phyloP scores from a whole-genome alignment of 2,888 invertebrate species.

The Microdon myrmicae region DNA sequence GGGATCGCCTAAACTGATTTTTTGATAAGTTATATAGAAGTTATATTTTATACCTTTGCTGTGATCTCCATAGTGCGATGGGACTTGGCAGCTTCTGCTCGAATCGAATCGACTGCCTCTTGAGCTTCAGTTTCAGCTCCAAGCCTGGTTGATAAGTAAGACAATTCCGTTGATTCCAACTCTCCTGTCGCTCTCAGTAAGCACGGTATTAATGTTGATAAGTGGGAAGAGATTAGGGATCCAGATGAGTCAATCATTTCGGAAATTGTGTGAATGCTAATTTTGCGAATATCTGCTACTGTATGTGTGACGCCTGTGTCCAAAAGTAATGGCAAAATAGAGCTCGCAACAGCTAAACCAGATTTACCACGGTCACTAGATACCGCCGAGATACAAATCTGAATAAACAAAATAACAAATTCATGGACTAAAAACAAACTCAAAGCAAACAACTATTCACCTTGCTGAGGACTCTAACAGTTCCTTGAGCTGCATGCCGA shows the following conservation, averaged over 20 bases:
- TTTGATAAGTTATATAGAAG: not conserved
- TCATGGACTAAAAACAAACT: not conserved
- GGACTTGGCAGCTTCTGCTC: conserved; percentile 83
- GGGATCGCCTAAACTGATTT: no score
- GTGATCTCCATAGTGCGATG: conserved; percentile 91
- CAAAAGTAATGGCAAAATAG: conserved; percentile 82
- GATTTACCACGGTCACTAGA: conserved; percentile 76
- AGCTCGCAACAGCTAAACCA: conserved; percentile 76
- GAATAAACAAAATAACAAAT: conserved; percentile 30
- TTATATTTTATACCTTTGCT: conserved; percentile 71
- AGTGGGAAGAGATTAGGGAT: conserved; percentile 80
- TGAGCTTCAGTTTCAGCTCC: conserved; percentile 77
- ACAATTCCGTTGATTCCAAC: conserved; percentile 81
- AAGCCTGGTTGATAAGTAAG: conserved; percentile 80
- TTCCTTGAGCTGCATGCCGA: conserved; percentile 77
- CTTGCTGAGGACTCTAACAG: conserved; percentile 79
- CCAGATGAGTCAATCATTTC: conserved; percentile 87
- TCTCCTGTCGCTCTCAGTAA: conserved; percentile 88
- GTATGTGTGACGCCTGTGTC: conserved; percentile 82
- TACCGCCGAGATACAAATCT: conserved; percentile 80
- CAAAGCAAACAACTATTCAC: conserved; percentile 64
- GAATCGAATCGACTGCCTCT: conserved; percentile 80
- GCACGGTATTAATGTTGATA: conserved; percentile 83
- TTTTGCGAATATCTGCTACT: conserved; percentile 80
- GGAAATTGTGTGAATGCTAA: conserved; percentile 86